phyloP scores from a whole-genome alignment of 1,140 invertebrate genomes.

The Pseudomyrmex dendroicus region DNA sequence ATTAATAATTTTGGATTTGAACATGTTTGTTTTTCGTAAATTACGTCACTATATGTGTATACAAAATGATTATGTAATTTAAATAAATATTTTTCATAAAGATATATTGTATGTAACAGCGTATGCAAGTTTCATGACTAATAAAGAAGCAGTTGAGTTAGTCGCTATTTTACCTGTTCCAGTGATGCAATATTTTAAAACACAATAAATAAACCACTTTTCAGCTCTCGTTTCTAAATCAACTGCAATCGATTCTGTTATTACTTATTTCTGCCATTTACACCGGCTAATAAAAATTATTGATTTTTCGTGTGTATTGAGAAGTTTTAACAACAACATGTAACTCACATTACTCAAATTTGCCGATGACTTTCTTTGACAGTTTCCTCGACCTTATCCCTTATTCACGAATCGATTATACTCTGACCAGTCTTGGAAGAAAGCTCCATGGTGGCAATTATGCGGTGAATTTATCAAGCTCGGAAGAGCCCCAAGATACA shows the following conservation, averaged over 20 bases:
- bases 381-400: conserved; percentile 9
- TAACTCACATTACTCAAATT: conserved; percentile 42
- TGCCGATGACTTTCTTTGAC: conserved; percentile 33
- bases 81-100: not conserved
- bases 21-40: too few species aligned
- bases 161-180: not conserved
- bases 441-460: conserved; percentile 64
- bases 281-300: conserved; percentile 47
- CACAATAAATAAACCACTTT: conserved; percentile 35
- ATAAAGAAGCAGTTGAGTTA: not conserved
- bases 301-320: conserved; percentile 32
- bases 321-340: conserved; percentile 24
- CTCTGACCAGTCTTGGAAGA: conserved; percentile 25
- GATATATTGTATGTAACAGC: too few species aligned
- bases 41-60: too few species aligned
- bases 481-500: conserved; percentile 3
- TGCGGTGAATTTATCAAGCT: conserved; percentile 56
- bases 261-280: conserved; percentile 41
- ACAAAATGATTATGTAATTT: too few species aligned
- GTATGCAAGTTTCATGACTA: not conserved
- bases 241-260: not conserved
- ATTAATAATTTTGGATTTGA: too few species aligned
- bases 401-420: conserved; percentile 49
- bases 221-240: conserved; percentile 11
- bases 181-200: not conserved